These are phyloP conservation scores for Rhamnusium bicolor DNA, from an alignment of 2,888 invertebrate species.

Conservation along the genomic window DNA sequence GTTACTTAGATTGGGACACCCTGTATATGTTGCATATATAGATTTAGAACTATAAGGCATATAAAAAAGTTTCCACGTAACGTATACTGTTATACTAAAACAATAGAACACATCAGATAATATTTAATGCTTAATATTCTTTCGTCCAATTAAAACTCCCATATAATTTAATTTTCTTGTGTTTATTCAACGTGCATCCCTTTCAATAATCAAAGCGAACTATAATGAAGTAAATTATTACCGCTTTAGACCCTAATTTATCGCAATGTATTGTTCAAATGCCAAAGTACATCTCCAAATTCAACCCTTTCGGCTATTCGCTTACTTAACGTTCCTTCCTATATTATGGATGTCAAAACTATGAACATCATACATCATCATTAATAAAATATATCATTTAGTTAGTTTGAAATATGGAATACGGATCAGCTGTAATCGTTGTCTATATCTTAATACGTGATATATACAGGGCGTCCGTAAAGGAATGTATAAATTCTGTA, in stretches of 20 bases:
- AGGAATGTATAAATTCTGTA: no score
- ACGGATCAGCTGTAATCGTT: neutral
- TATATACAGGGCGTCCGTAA: no score
- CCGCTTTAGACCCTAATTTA: constrained; percentile 46
- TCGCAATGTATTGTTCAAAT: constrained; percentile 45
- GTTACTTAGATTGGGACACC: no score
- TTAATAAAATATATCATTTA: constrained; percentile 22
- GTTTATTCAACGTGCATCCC: constrained; percentile 34
- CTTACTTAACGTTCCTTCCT: constrained; percentile 32
- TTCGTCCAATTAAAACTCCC: constrained; percentile 22
- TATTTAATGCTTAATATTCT: neutral
- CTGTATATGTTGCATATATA: no score
- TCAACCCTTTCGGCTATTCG: constrained; percentile 40
- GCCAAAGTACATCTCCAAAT: constrained; percentile 42
- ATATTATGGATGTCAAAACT: constrained; percentile 34
- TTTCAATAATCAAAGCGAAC: constrained; percentile 32
- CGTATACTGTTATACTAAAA: no score
- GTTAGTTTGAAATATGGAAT: constrained; percentile 5
- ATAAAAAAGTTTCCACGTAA: neutral
- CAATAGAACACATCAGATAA: no score
- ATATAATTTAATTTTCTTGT: constrained; percentile 42
- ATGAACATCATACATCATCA: constrained; percentile 18
- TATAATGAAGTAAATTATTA: constrained; percentile 46
- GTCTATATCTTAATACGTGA: neutral
- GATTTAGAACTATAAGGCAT: no score